Base-by-base conservation (phyloP, 2,888 invertebrate genomes). In the Morpho helenor region DNA sequence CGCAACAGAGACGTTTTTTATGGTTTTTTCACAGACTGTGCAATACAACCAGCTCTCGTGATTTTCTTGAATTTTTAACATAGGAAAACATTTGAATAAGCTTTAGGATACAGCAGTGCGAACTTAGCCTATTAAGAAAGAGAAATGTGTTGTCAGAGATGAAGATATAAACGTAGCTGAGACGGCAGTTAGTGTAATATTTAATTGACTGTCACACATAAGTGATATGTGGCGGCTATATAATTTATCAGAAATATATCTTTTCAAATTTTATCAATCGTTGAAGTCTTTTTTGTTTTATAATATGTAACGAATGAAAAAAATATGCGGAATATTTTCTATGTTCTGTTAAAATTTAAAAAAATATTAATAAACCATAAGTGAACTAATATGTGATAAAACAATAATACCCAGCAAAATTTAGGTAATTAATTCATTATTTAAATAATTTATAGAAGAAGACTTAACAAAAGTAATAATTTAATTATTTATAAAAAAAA, bases 191-290 rank as follows among this genome's bases (percentile, higher is more conserved):
- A 60, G 63, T 49, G 49, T 49, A 55, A 31, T 8, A 48, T 62
- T 69, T 88, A 87, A 89, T 86, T 88, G 87, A 88, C 87, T 74
- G 80, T 81, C 84, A 82, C 79, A 67, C 70, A 73, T 76, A 73
- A 79, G 84, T 82, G 86, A 87, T 86, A 82, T 84, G 84, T 81
- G 81, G 78, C 78, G 76, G 78, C 76, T 79, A 62, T 60, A 61
- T 57, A 43, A 43, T 31, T 42, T 53, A 61, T 41, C 57, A 31
- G 62, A 58, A 62, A 60, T 49, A 51, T 57, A 49, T 55, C 49
- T 31, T 42, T 48, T 60, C 53, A 65, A 61, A 52, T 60, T 56
- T 50, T 22, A 49, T 45, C 60, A 45, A 52, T 51, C 52, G 61
- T 66, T 64, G 65, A 56, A 58, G 51, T 52, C 64, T 63, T 61